These are phyloP conservation scores for Microchrysa polita DNA, from an alignment of 2,888 invertebrate species.

Conservation along the genomic window DNA sequence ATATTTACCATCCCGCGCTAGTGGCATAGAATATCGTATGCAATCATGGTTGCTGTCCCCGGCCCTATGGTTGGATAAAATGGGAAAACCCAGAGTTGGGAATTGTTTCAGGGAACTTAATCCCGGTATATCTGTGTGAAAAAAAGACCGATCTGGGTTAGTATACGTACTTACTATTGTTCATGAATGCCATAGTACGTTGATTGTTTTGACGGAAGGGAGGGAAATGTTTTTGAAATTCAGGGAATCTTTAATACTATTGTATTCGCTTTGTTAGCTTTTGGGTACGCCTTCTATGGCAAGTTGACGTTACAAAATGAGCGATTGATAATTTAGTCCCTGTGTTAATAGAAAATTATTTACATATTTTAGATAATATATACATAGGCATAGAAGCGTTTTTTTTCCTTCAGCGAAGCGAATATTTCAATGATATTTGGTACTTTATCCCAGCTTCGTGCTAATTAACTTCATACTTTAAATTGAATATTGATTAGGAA, in stretches of 20 bases:
- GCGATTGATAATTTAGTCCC: no score
- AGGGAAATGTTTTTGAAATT: not conserved
- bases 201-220: not conserved
- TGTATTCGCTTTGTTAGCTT: not conserved
- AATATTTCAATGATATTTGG: no score
- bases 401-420: no score
- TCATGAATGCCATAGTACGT: not conserved
- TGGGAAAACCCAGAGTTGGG: not conserved
- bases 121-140: not conserved
- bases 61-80: not conserved
- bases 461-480: no score
- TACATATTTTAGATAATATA: no score
- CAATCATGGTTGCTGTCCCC: not conserved
- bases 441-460: no score
- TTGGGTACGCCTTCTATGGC: no score
- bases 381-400: no score
- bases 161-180: no score
- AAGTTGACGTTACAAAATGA: no score
- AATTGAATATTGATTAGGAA: no score
- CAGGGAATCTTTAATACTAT: constrained; percentile 1
- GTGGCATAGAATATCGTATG: not conserved
- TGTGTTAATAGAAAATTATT: no score
- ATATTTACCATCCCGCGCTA: not conserved
- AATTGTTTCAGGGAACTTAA: constrained; percentile 4
- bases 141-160: not conserved